These are phyloP conservation scores for Bungarus multicinctus DNA, from an alignment of 2,113 vertebrate genomes.

Conservation along the genomic window DNA sequence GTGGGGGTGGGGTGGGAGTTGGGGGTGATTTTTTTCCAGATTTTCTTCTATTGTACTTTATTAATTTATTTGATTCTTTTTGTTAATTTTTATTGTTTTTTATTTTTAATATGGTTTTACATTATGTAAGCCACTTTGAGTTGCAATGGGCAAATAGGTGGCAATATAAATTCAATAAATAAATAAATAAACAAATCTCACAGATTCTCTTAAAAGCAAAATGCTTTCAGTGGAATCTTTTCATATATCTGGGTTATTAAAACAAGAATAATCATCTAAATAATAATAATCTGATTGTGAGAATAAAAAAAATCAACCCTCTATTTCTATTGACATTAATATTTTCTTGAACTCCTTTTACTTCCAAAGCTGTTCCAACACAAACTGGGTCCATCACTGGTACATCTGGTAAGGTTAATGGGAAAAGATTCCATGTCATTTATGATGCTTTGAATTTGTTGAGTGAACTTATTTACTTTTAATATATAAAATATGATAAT, in stretches of 20 bases:
- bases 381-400: conserved; percentile 73
- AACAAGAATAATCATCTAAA: background rate
- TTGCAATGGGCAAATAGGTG: no score
- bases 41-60: no score
- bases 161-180: no score
- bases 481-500: background rate
- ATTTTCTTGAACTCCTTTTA: conserved; percentile 30
- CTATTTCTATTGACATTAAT: conserved; percentile 21
- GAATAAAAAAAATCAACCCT: background rate
- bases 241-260: background rate
- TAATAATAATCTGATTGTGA: background rate
- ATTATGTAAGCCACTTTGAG: no score
- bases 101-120: no score
- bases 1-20: no score
- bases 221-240: background rate
- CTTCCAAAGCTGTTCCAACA: conserved; percentile 63
- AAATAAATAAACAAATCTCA: background rate
- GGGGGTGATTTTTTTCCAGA: no score
- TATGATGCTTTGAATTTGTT: background rate
- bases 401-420: conserved; percentile 75
- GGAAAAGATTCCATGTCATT: background rate
- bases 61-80: no score
- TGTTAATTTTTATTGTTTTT: no score
- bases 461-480: background rate
- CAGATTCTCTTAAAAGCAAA: background rate